These are phyloP conservation scores for Podarcis muralis DNA, from an alignment of 2,113 vertebrate genomes.

Conservation along the genomic window DNA sequence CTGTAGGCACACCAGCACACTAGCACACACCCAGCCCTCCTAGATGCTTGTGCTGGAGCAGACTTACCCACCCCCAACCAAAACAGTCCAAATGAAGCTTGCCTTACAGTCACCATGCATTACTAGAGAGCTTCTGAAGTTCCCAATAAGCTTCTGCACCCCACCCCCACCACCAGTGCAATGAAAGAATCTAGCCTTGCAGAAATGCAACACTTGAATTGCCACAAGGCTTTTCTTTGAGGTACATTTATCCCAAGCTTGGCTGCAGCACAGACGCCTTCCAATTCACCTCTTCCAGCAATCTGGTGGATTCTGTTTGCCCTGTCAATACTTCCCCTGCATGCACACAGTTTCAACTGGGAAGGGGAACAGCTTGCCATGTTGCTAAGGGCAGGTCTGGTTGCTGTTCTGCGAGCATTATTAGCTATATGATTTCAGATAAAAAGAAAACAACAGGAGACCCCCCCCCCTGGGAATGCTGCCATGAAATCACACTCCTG, in stretches of 20 bases:
- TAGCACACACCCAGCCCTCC: background rate
- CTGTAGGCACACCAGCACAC: background rate
- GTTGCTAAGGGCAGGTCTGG: conserved; percentile 78
- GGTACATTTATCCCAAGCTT: conserved; percentile 13
- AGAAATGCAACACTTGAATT: background rate
- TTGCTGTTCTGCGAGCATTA: conserved; percentile 58
- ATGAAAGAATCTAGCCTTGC: background rate
- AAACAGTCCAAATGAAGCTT: background rate
- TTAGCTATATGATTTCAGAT: conserved; percentile 72
- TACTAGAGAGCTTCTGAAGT: background rate
- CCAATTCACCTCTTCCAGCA: background rate
- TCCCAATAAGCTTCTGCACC: background rate
- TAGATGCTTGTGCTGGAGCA: background rate
- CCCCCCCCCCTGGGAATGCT: conserved; percentile 56
- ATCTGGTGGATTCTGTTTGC: conserved; percentile 1
- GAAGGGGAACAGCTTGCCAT: conserved; percentile 49
- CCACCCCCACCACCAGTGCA: background rate
- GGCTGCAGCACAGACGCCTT: background rate
- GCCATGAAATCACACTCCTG: conserved; percentile 22
- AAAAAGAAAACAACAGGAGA: conserved; percentile 63
- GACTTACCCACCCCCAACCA: too few relatives aligned
- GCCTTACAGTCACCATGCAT: background rate
- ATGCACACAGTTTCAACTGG: conserved; percentile 8
- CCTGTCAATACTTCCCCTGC: background rate
- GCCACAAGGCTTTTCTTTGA: background rate